Base-by-base conservation (phyloP, 2,113 vertebrate genomes). In the Zonotrichia leucophrys region DNA sequence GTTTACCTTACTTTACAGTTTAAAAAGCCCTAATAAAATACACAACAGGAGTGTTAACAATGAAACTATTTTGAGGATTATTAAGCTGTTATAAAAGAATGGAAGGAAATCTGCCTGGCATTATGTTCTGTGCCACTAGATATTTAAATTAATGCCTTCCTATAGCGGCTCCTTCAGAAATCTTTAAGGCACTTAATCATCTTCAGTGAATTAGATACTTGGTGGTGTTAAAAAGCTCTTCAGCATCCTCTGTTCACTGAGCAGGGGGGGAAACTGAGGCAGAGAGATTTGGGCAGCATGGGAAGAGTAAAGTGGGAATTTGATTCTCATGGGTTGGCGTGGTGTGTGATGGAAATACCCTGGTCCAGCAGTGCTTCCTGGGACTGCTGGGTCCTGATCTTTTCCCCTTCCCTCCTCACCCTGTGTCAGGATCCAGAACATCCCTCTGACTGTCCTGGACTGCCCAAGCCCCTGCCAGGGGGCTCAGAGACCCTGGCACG, bases 141-240 rank as follows among this genome's bases (percentile, higher is more conserved):
- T 93, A 78, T 96, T 94, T 89, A 95, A 95, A 96, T 95, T 81
- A 91, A 90, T 92, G 80, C 88, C 56, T 94, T 92, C 69, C 76
- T 90, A 81, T 89, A 81, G 79, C 79, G 70, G 60, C 85, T 92
- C 56, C 90, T 86, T 95, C 76, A 89, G 88, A 94, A 90, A 81
- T 89, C 88, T 95, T 62, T 68, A 22, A 76, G 75, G 85, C 85
- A 83, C 90, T 95, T 88, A 35, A 91, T 50, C 72, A 69, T 87
- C 90, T 73, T 78, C 49, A 81, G 59, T 50, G 82, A 77, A 78
- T 85, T 66, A 67, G 78, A 24, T 62, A 20, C 60, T 73, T 22
- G 62, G 31, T 59, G 5, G 22, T 49, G 75, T 60, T 80, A 62
- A 69, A 20, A 5, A 77, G 78, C 79, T 91, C 75, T 85, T 69